A percentile compares a stretch with the other conserved stretches of the same genome.
Evolutionary conservation across 2,113 vertebrate species (phyloP).

Genomic region (Aldabrachelys gigantea): DNA sequence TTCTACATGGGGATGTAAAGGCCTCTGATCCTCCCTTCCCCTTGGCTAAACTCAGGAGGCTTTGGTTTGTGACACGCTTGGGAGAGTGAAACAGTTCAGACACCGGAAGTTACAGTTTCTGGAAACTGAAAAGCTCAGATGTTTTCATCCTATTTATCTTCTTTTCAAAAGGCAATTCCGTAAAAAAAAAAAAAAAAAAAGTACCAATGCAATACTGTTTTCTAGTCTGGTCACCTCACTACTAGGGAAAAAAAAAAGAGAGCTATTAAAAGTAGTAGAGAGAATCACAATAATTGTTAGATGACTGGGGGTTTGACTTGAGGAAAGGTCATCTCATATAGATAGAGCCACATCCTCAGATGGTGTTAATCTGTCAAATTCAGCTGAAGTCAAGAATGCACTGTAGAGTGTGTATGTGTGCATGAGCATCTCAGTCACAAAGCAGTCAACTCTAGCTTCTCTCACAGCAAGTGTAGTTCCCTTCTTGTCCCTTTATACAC

Average conservation of each 20-base stretch:
- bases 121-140: neutral
- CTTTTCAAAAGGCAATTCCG: neutral
- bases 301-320: neutral
- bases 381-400: neutral
- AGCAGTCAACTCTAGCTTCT: neutral
- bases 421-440: neutral
- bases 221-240: neutral
- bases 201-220: neutral
- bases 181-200: neutral
- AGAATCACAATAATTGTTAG: neutral
- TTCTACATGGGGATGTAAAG: neutral
- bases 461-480: neutral
- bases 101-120: neutral
- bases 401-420: neutral
- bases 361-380: neutral
- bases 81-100: neutral
- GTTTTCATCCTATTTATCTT: neutral
- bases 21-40: neutral
- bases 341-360: neutral
- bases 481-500: neutral
- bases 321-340: neutral
- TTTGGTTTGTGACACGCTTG: neutral
- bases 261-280: neutral
- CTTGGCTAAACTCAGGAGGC: neutral
- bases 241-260: neutral